Base-by-base conservation (phyloP, 2,888 invertebrate species). In the Chrysodeixis includens region DNA sequence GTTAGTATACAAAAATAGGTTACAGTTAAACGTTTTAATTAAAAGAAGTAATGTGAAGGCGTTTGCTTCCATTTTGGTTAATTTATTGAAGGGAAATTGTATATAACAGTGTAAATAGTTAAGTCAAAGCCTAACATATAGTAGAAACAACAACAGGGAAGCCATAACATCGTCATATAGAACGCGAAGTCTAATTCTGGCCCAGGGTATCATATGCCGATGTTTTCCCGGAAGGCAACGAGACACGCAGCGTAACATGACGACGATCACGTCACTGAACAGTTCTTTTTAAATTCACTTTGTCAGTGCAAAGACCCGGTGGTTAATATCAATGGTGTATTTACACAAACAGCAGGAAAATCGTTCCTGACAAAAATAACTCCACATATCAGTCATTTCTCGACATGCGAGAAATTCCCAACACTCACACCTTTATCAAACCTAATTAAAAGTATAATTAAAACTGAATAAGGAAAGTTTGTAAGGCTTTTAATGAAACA, bases 211-310 rank as follows among this genome's bases (percentile, higher is more conserved):
- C 46, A 16, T 18, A 9, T 49, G 46, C 46, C 46, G 46, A 20
- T 40, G 40, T 20, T 49, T 18, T 49, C 18, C 46, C 46, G 46
- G 46, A 49, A 49, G 46, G 46, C 46, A 49, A 49, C 46, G 8
- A 20, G 46, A 49, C 46, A 20, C 46, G 18, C 18, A 20, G 20
- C 46, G 46, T 20, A 18, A 49, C 46, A 49, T 49, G 46, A 40
- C n/a, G 40, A n/a, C 7, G 0, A n/a, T 40, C n/a, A 40, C 40
- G 40, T 40, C 40, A 40, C 5, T 5, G n/a, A 5, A n/a, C 14
- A 40, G 40, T 40, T 40, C 40, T 40, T 40, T 40, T 40, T 40
- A 40, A 40, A 40, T 14, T n/a, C 6, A n/a, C n/a, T 40, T 40
- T n/a, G 40, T n/a, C 40, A 40, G 40, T 14, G 6, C n/a, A 40